phyloP scores from a whole-genome alignment of 1,140 invertebrate genomes.

The Nebria ingens region DNA sequence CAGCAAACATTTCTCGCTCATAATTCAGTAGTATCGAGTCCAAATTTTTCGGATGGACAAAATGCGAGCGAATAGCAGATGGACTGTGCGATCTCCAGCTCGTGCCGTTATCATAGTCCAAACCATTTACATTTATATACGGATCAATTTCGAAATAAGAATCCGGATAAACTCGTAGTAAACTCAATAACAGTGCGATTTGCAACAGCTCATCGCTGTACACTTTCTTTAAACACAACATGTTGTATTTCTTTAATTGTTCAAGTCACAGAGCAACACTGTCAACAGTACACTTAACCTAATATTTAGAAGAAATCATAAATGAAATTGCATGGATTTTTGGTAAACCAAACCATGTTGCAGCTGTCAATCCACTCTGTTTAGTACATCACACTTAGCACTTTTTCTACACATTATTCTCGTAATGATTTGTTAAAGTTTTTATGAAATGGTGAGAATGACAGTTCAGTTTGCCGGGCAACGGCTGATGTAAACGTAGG shows the following conservation, averaged over 20 bases:
- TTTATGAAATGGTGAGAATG: neutral
- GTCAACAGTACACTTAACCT: slow-evolving; percentile 6
- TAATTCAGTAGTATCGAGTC: slow-evolving; percentile 62
- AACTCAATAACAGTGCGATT: slow-evolving; percentile 63
- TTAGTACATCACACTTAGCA: neutral
- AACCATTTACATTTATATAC: slow-evolving; percentile 28
- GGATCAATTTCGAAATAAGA: slow-evolving; percentile 50
- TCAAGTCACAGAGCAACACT: neutral
- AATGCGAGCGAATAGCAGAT: slow-evolving; percentile 42
- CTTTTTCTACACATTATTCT: neutral
- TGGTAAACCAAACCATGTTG: neutral
- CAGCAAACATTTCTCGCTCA: slow-evolving; percentile 62
- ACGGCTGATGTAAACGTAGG: neutral
- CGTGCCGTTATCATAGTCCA: slow-evolving; percentile 53
- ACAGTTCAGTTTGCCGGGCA: slow-evolving; percentile 4
- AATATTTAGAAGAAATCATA: slow-evolving; percentile 2
- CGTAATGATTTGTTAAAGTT: neutral
- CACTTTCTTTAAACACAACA: slow-evolving; percentile 65
- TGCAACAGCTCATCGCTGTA: slow-evolving; percentile 69
- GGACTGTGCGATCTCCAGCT: slow-evolving; percentile 47
- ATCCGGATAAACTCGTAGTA: slow-evolving; percentile 62
- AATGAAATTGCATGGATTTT: neutral
- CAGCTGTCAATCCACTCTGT: neutral
- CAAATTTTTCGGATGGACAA: slow-evolving; percentile 60
- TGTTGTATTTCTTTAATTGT: slow-evolving; percentile 25